Evolutionary conservation across 1,140 invertebrate genomes (phyloP).

Genomic region (Pseudobourletiella spinata): DNA sequence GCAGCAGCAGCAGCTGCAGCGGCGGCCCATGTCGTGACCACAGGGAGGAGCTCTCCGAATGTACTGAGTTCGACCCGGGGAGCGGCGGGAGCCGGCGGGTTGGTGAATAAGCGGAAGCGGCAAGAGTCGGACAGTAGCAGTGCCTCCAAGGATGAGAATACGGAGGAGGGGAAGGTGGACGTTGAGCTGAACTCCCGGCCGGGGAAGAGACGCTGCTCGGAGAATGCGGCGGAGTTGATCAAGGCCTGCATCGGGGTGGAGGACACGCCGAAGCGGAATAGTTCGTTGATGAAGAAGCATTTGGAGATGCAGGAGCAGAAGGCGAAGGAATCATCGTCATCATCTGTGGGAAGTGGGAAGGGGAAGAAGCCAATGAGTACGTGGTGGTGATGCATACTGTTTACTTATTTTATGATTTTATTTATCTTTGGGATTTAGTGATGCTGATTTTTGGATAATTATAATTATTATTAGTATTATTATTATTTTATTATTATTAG

Average conservation of each 20-base stretch:
- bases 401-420: neutral
- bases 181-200: constrained; percentile 45
- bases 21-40: neutral
- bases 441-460: too few relatives aligned
- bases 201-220: constrained; percentile 56
- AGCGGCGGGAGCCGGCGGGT: constrained; percentile 3
- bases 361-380: constrained; percentile 27
- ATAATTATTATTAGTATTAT: too few relatives aligned
- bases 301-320: constrained; percentile 24
- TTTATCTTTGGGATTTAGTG: too few relatives aligned
- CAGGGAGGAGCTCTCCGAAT: constrained; percentile 8
- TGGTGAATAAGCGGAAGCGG: constrained; percentile 54
- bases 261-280: constrained; percentile 40
- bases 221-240: constrained; percentile 56
- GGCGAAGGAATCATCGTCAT: constrained; percentile 9
- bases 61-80: neutral
- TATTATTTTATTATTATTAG: too few relatives aligned
- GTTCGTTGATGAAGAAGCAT: constrained; percentile 22
- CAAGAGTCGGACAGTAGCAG: constrained; percentile 65
- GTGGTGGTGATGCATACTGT: neutral
- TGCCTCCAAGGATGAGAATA: constrained; percentile 37
- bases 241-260: constrained; percentile 59
- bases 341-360: constrained; percentile 9
- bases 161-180: constrained; percentile 23
- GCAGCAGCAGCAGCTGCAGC: neutral